Base-by-base conservation (phyloP, 2,113 vertebrate genomes). In the Microtus ochrogaster region DNA sequence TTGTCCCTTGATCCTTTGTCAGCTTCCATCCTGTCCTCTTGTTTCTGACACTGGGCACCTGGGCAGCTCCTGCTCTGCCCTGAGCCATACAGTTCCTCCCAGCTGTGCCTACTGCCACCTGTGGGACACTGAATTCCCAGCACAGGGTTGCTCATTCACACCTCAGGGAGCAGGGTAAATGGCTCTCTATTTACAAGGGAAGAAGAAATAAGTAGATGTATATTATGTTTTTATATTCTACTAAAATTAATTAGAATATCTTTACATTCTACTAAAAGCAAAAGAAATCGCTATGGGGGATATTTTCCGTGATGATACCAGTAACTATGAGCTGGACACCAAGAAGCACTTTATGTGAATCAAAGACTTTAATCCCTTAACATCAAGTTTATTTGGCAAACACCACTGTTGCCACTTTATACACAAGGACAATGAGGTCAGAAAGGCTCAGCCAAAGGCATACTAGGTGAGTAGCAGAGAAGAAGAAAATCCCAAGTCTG, bases 91-190 rank as follows among this genome's bases (percentile, higher is more conserved):
- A 24, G 2, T 8, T 44, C 14, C 47, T 30, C n/a, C 49, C 72
- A 41, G 5, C n/a, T 14, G 76, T 55, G 70, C 13, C 24, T 24
- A 26, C 58, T 7, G 17, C 7, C 36, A 49, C 33, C 33, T 0
- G 3, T 1, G 0, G 61, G 72, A 39, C 28, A 86, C 24, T 1
- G 39, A 52, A 13, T 4, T 10, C 4, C 1, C 22, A 86, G 7
- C 22, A 70, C 12, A 58, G 63, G 68, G 21, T 72, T 78, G n/a
- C 28, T 70, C 3, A 9, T 6, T 4, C 8, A 1, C 0, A 24
- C 39, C 26, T 72, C 61, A 36, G 26, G 2, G 44, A 87, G 33
- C 55, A 61, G 77, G 12, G 22, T 28, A 14, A 63, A 74, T 44
- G 17, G 36, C 13, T 36, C 66, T 58, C 8, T 2, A 0, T 33